phyloP scores from a whole-genome alignment of 2,113 vertebrate genomes.

The Malurus melanocephalus region DNA sequence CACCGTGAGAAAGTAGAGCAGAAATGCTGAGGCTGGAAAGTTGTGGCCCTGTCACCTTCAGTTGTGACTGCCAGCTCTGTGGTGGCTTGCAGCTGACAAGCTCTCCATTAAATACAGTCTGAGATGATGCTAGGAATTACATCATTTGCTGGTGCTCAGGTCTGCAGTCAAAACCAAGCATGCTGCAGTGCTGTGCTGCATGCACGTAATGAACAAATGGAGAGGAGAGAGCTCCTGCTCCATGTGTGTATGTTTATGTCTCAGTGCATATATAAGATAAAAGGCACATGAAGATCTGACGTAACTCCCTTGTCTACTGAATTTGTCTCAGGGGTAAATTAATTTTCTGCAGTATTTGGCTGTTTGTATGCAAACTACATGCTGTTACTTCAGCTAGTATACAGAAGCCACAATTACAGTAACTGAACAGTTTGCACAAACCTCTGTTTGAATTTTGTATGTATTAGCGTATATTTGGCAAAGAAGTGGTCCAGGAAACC shows the following conservation, averaged over 20 bases:
- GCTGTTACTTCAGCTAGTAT: not conserved
- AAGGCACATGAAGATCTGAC: not conserved
- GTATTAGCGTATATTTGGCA: not conserved
- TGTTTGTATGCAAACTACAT: not conserved
- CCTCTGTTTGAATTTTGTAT: not conserved
- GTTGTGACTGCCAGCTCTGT: not conserved
- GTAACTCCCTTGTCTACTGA: not conserved
- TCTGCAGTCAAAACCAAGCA: not conserved
- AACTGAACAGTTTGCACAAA: not conserved
- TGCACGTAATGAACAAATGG: not conserved
- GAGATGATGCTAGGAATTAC: not conserved
- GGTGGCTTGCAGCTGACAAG: not conserved
- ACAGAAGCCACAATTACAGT: not conserved
- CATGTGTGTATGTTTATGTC: not conserved
- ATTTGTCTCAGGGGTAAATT: not conserved
- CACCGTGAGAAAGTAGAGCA: not conserved
- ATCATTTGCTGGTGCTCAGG: not conserved
- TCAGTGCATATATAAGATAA: not conserved
- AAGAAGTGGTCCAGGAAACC: not conserved
- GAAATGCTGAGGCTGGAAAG: not conserved
- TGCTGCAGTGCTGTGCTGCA: not conserved
- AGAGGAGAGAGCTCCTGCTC: not conserved
- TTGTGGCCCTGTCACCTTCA: not conserved
- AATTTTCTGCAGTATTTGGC: not conserved
- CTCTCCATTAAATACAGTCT: not conserved